A percentile compares a stretch with the other conserved stretches of the same genome.
Conservation (phyloP, 2,888 invertebrate genomes). For the Leptinotarsa tumamoca region DNA sequence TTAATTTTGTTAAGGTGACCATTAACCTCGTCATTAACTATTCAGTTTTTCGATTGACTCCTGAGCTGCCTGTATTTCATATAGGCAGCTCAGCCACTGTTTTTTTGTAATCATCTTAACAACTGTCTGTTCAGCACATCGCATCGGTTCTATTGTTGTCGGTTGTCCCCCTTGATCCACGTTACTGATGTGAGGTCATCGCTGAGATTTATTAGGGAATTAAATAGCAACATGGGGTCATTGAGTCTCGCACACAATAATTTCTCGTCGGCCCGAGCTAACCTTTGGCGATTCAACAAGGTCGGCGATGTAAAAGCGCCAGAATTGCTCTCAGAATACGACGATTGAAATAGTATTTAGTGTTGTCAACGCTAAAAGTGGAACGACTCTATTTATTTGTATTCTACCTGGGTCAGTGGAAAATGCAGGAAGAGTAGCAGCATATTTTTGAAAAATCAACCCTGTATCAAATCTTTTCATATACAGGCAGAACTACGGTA, state of each 20-base stretch:
- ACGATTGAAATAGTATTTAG: conserved; percentile 5
- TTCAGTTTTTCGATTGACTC: too few species aligned
- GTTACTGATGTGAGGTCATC: conserved; percentile 47
- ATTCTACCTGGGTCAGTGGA: neutral
- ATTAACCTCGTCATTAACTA: too few species aligned
- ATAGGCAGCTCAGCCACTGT: neutral
- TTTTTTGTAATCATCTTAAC: neutral
- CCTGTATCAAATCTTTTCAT: too few species aligned
- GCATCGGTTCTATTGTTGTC: neutral
- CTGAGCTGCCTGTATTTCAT: too few species aligned
- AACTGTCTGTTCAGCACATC: neutral
- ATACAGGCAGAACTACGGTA: too few species aligned
- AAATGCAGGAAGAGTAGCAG: neutral
- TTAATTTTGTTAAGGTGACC: too few species aligned
- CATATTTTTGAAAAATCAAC: neutral
- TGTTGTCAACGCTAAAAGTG: conserved; percentile 8
- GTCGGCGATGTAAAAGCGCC: conserved; percentile 19
- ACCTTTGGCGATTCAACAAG: conserved; percentile 18
- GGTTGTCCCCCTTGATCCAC: conserved; percentile 5
- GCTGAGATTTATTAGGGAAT: conserved; percentile 50
- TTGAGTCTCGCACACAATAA: conserved; percentile 31
- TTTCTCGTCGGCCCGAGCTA: conserved; percentile 12
- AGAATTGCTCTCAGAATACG: conserved; percentile 9
- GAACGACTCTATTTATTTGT: neutral
- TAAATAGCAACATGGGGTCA: conserved; percentile 39